Evolutionary conservation across 2,888 invertebrate species (phyloP), one percentile per base, ranked within the genome.

Genomic region (Monopis laevigella): DNA sequence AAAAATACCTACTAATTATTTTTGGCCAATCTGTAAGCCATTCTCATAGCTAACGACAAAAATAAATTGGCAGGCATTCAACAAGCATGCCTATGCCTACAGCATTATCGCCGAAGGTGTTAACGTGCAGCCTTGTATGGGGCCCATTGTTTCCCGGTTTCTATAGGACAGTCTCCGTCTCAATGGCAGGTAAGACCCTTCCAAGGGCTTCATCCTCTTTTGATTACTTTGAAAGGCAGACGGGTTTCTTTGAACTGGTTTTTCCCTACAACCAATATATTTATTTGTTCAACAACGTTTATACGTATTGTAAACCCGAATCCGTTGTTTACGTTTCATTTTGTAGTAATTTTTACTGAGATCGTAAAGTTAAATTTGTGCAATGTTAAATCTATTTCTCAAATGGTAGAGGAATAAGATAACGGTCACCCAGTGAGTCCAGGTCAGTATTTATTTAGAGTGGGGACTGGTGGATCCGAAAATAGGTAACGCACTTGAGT

Each of bases 171-270:
- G 40, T 30, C 40, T 19, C 24, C 32, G 40, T 21, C 40, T 40
- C 40, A 40, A 40, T 40, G 40, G 30, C 40, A 40, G 40, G 40
- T 30, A 40, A 27, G 39, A 21, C 36, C 36, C 21, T 36, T 36
- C 7, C 5, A 36, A 10, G 6, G 21, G 21, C 36, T 36, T 36
- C 21, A 21, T 12, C 19, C 18, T 18, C 17, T 12, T 36, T 36
- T 36, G 36, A 36, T 36, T 36, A 36, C 13, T 36, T 36, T 36
- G 19, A 36, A 36, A 36, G 21, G 36, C 34, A 18, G n/a, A 19
- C 36, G 21, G 13, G 7, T 16, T 18, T 36, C 21, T 36, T 11
- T 4, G 36, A 36, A 21, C 4, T 36, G 36, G 36, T 36, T 36
- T 36, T 36, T 21, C 36, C 21, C 19, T 21, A 7, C 16, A 21